Percentiles rank a stretch among this genome's conserved stretches.
These are phyloP conservation scores for Dicyrtoma fusca DNA, from an alignment of 2,888 invertebrate species.

Conservation along the genomic window DNA sequence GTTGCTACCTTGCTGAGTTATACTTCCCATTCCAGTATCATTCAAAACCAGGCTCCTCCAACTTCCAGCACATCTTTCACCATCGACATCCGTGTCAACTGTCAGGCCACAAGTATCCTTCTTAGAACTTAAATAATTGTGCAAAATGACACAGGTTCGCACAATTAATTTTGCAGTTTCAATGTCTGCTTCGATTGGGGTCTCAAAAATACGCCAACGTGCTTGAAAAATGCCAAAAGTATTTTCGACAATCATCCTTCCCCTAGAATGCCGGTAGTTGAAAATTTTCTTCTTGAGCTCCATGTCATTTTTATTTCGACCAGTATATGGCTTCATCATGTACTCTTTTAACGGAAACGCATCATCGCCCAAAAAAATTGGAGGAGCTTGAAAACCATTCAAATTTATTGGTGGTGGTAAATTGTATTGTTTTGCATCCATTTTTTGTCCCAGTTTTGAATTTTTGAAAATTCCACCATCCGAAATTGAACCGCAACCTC, in stretches of 20 bases:
- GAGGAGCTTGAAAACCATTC: background rate
- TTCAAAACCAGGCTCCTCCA: background rate
- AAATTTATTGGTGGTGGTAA: conserved; percentile 36
- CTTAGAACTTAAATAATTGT: conserved; percentile 38
- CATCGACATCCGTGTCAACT: background rate
- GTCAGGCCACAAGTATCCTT: conserved; percentile 26
- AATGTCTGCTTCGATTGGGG: conserved; percentile 41
- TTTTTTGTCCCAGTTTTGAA: conserved; percentile 20
- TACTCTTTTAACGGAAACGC: conserved; percentile 31
- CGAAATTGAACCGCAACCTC: conserved; percentile 32
- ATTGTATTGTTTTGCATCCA: conserved; percentile 12
- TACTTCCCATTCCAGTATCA: background rate
- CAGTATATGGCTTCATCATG: conserved; percentile 36
- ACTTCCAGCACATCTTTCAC: background rate
- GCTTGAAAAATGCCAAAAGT: conserved; percentile 48
- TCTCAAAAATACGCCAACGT: conserved; percentile 45
- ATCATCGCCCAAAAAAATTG: conserved; percentile 34
- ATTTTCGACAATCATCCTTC: conserved; percentile 41
- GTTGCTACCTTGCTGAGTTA: conserved; percentile 18
- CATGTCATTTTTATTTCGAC: background rate
- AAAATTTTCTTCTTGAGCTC: conserved; percentile 21
- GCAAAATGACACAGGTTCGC: conserved; percentile 35
- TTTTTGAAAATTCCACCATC: conserved; percentile 40
- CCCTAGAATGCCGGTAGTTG: conserved; percentile 42
- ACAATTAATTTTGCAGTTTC: conserved; percentile 39